These are phyloP conservation scores for Spermophilus dauricus DNA, from an alignment of 2,113 vertebrate genomes.

Conservation along the genomic window DNA sequence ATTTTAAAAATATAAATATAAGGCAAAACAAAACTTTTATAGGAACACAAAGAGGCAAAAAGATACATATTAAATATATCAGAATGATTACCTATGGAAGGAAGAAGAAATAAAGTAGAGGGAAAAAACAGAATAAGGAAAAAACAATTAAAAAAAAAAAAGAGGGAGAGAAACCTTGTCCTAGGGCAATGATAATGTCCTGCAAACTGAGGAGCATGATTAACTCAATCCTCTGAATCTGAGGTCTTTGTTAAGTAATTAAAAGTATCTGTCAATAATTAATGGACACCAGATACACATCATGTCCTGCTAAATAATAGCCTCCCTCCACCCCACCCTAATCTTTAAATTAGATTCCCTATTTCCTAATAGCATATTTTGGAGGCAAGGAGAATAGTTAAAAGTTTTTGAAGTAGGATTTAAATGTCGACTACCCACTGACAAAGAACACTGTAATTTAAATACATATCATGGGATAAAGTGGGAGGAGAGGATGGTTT, in stretches of 20 bases:
- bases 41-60: constrained; percentile 5
- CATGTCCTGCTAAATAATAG: neutral
- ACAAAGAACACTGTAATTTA: neutral
- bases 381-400: neutral
- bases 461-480: neutral
- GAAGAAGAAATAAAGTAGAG: neutral
- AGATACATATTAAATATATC: neutral
- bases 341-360: neutral
- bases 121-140: neutral
- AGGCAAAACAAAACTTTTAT: neutral
- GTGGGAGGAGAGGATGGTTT: neutral
- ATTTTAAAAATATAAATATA: neutral
- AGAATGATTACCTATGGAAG: neutral
- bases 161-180: neutral
- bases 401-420: neutral
- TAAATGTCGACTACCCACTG: neutral
- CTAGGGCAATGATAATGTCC: neutral
- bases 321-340: neutral
- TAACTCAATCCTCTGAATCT: neutral
- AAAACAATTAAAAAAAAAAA: neutral
- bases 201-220: neutral
- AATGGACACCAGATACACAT: neutral
- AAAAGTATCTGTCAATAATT: constrained; percentile 36
- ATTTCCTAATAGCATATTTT: neutral
- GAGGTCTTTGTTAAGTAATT: constrained; percentile 30